Evolutionary conservation across 2,113 vertebrate species (phyloP).

Genomic region (Protomyctophum bolini): DNA sequence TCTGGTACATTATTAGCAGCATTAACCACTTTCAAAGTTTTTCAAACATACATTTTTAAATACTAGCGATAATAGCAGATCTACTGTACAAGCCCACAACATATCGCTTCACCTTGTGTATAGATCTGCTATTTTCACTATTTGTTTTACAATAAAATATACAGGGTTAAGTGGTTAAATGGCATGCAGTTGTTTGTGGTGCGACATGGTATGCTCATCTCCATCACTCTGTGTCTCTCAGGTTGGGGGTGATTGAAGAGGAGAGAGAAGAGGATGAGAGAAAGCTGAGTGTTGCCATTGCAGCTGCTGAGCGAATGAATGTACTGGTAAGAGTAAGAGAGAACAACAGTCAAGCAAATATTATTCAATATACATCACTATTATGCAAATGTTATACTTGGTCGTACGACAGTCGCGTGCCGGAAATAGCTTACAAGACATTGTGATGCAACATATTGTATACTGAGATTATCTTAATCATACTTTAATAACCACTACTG

Average conservation of each 20-base stretch:
- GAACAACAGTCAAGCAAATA: background rate
- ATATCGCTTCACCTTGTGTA: too few relatives aligned
- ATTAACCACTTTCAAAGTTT: background rate
- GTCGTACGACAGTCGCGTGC: background rate
- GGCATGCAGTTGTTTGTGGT: too few relatives aligned
- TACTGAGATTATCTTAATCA: too few relatives aligned
- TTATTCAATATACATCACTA: background rate
- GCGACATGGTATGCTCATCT: background rate
- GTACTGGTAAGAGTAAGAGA: conserved; percentile 74
- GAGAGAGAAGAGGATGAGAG: conserved; percentile 82
- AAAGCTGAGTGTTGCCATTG: conserved; percentile 74
- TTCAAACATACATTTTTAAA: background rate
- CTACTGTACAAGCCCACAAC: too few relatives aligned
- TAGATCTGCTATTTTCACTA: background rate
- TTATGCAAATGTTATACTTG: too few relatives aligned
- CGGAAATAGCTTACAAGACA: too few relatives aligned
- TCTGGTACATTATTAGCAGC: too few relatives aligned
- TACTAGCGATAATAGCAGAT: background rate
- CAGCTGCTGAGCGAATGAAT: conserved; percentile 77
- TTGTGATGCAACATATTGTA: too few relatives aligned
- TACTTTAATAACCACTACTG: background rate
- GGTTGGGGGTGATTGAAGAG: conserved; percentile 82
- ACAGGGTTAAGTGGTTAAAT: too few relatives aligned
- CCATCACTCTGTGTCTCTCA: conserved; percentile 40
- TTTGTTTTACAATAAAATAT: conserved; percentile 13